Evolutionary conservation across 2,797 vertebrate species (phyloP).

Genomic region (Balearica regulorum): DNA sequence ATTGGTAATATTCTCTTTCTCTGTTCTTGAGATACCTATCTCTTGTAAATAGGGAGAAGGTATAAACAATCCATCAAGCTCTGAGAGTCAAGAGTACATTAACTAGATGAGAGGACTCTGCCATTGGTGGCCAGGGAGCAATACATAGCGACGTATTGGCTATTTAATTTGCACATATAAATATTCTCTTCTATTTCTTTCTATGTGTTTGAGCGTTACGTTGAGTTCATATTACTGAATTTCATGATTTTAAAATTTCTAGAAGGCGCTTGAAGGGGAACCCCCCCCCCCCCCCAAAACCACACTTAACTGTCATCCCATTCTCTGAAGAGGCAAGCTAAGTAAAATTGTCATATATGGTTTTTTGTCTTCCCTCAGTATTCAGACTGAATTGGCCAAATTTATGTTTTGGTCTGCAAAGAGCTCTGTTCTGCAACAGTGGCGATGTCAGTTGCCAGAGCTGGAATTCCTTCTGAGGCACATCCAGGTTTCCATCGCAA

Average conservation of each 20-base stretch:
- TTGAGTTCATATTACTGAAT: not conserved
- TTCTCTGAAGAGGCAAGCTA: not conserved
- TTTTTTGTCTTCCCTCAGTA: not conserved
- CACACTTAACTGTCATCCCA: not conserved
- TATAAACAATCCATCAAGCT: not conserved
- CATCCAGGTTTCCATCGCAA: not conserved
- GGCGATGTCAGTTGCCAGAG: not conserved
- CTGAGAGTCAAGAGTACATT: not conserved
- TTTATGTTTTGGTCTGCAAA: not conserved
- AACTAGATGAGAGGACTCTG: not conserved
- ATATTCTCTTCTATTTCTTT: not conserved
- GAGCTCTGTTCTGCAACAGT: not conserved
- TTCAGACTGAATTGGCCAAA: not conserved
- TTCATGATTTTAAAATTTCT: not conserved
- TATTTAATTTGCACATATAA: not conserved
- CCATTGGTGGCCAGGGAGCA: not conserved
- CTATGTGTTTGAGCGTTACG: not conserved
- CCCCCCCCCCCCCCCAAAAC: not conserved
- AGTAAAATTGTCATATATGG: not conserved
- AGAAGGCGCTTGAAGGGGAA: not conserved
- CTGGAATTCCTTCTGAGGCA: not conserved
- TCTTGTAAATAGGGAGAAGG: not conserved
- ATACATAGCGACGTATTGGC: fast-evolving
- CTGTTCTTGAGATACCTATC: not conserved
- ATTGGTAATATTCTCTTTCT: not conserved